phyloP scores from a whole-genome alignment of 2,113 vertebrate species.

The Cariama cristata region DNA sequence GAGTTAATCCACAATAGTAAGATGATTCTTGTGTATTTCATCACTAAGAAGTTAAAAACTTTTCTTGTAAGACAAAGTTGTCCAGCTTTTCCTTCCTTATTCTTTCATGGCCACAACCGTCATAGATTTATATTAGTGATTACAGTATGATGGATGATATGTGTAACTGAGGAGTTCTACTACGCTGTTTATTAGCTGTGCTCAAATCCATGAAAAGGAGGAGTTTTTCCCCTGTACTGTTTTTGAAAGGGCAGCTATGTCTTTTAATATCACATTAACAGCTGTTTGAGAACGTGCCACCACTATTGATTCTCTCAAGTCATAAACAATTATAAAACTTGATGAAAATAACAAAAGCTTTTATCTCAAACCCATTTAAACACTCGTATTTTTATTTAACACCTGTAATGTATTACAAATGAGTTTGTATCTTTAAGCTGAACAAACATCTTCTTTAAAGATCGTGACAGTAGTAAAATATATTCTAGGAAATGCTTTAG shows the following conservation, averaged over 20 bases:
- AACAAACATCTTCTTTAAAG: background rate
- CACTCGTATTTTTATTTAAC: background rate
- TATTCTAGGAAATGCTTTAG: background rate
- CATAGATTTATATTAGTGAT: background rate
- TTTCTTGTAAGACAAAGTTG: background rate
- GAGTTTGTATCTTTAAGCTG: background rate
- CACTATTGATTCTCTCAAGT: background rate
- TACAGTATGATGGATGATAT: accelerated
- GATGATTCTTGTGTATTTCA: background rate
- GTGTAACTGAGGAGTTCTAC: background rate
- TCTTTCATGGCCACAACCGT: background rate
- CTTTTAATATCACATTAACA: background rate
- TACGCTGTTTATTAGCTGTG: background rate
- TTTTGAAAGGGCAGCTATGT: background rate
- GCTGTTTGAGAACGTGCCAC: background rate
- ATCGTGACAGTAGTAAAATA: background rate
- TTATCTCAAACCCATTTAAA: background rate
- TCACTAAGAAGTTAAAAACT: background rate
- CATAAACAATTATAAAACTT: background rate
- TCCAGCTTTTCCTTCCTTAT: background rate
- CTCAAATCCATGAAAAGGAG: background rate
- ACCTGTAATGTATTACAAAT: background rate
- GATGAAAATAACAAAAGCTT: background rate
- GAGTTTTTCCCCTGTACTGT: background rate
- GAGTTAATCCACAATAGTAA: background rate